These are phyloP conservation scores for Barbus barbus DNA, from an alignment of 2,113 vertebrate genomes.

Conservation along the genomic window DNA sequence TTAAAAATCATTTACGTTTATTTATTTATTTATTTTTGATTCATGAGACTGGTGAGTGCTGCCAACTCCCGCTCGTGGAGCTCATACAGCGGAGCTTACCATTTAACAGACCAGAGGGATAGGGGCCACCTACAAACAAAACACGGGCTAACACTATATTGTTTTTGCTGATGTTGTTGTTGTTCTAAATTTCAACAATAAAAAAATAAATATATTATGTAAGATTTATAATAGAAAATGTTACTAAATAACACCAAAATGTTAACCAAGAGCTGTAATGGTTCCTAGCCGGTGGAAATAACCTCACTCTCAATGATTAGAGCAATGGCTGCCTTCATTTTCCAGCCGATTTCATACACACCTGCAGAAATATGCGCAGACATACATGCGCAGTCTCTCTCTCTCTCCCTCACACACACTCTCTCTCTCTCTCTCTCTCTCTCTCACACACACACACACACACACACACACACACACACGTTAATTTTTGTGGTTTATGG, in stretches of 20 bases:
- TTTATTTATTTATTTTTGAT: background rate
- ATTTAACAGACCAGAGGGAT: background rate
- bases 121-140: background rate
- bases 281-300: background rate
- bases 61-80: background rate
- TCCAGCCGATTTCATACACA: constrained; percentile 53
- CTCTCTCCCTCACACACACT: background rate
- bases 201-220: background rate
- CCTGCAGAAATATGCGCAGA: constrained; percentile 47
- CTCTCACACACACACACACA: constrained; percentile 13
- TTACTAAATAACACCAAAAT: background rate
- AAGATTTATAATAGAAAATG: background rate
- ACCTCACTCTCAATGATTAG: constrained; percentile 28
- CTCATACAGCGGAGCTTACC: background rate
- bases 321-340: constrained; percentile 49
- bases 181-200: too few species aligned
- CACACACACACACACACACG: too few species aligned
- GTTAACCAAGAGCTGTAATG: constrained; percentile 17
- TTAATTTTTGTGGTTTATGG: too few species aligned
- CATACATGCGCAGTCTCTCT: background rate
- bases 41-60: constrained; percentile 4
- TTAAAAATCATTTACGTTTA: background rate
- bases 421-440: too few species aligned
- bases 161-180: too few species aligned
- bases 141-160: background rate